phyloP scores from a whole-genome alignment of 1,140 invertebrate species.

The Camponotus pennsylvanicus region DNA sequence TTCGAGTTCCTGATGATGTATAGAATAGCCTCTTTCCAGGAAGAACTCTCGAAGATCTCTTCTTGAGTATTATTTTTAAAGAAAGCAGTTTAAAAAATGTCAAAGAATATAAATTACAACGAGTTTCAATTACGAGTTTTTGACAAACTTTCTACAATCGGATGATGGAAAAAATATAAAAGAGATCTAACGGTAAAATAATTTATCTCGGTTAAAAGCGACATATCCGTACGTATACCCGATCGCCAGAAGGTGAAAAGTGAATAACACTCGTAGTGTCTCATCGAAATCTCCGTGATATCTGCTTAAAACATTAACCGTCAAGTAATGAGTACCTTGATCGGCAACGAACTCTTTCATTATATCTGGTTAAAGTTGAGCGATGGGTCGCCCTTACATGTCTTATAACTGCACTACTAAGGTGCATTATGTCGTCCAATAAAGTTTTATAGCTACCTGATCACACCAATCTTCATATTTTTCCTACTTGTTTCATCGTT shows the following conservation, averaged over 20 bases:
- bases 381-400: slow-evolving; percentile 10
- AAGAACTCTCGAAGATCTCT: neutral
- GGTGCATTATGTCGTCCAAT: slow-evolving; percentile 65
- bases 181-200: slow-evolving; percentile 29
- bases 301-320: slow-evolving; percentile 30
- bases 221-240: neutral
- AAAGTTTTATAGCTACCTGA: slow-evolving; percentile 61
- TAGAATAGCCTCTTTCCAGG: neutral
- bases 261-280: neutral
- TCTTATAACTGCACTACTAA: slow-evolving; percentile 20
- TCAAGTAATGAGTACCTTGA: slow-evolving; percentile 45
- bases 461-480: slow-evolving; percentile 47
- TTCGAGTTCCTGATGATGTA: neutral
- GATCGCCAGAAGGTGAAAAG: slow-evolving; percentile 26
- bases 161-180: neutral
- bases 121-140: neutral
- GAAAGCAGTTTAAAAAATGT: neutral
- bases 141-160: neutral
- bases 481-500: slow-evolving; percentile 18
- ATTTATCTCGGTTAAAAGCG: slow-evolving; percentile 15
- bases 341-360: slow-evolving; percentile 50
- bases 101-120: neutral
- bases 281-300: slow-evolving; percentile 36
- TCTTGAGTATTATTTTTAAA: neutral
- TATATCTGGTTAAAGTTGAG: slow-evolving; percentile 42